Evolutionary conservation across 2,113 vertebrate genomes (phyloP), one percentile per base, ranked within the genome.

Genomic region (Ciconia maguari): DNA sequence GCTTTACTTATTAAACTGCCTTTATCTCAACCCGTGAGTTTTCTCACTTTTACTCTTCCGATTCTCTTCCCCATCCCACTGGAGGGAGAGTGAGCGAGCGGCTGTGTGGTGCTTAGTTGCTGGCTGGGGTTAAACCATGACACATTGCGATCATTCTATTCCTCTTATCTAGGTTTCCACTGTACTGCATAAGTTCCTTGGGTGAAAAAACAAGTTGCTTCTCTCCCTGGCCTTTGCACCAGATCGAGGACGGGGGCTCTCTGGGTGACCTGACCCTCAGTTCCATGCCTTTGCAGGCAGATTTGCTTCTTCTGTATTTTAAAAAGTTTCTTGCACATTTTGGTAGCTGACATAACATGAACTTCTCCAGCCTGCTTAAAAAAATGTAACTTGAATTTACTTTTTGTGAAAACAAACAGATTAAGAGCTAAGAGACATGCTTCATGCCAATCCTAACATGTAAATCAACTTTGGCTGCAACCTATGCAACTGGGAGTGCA

Each of bases 361-460:
- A 74, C 32, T 70, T 77, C 51, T 84, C 68, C 72, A 87, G 42
- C 27, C 30, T 75, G 44, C 52, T 68, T 89, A n/a, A 92, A 88
- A 91, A 90, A 82, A 54, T 7, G 13, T 72, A 83, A 66, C 7
- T 60, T 84, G 12, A 7, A 78, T 84, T 87, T 91, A 68, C 13
- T 89, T 78, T 84, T 87, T 84, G 87, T 91, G 48, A 55, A 95
- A 96, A 84, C 41, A 90, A 92, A 85, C 36, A 89, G 93, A 91
- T 84, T 81, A 87, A 78, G 80, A 81, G 55, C 79, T 68, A 83
- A 86, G 38, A 89, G 55, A 78, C 54, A 68, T 29, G 48, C 21
- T 42, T 49, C 26, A 38, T 49, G 57, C 79, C 92, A 86, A 75
- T 82, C 46, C 87, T 68, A 83, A 83, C 78, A 85, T 1, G 16